Conservation (phyloP, 1,140 invertebrate genomes). For the Ylistrum balloti region DNA sequence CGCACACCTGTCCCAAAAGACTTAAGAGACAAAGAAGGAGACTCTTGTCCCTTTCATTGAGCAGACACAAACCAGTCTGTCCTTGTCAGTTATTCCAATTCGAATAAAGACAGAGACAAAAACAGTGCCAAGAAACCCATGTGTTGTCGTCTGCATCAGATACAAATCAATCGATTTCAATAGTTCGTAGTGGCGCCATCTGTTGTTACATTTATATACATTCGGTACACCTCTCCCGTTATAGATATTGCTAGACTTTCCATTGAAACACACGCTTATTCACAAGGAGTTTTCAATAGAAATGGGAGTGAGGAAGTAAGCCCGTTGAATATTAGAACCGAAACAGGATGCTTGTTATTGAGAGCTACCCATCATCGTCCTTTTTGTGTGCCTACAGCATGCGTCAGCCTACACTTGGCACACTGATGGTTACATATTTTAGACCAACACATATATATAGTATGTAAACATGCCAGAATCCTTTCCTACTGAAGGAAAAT, state of each 20-base stretch:
- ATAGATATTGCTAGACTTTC: background rate
- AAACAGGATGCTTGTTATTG: background rate
- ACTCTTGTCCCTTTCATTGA: background rate
- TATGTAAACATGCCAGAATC: background rate
- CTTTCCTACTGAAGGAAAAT: background rate
- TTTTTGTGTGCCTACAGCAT: background rate
- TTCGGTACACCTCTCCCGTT: constrained; percentile 14
- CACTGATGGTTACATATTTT: background rate
- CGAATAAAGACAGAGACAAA: constrained; percentile 39
- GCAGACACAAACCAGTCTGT: background rate
- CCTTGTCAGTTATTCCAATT: constrained; percentile 38
- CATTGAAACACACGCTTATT: background rate
- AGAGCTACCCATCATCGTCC: background rate
- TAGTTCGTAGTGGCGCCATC: background rate
- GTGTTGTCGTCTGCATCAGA: background rate
- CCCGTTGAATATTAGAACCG: background rate
- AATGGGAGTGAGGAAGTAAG: background rate
- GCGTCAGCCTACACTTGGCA: background rate
- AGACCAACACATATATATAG: constrained; percentile 1
- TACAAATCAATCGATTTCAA: constrained; percentile 14
- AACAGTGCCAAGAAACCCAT: constrained; percentile 32
- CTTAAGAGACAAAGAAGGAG: background rate
- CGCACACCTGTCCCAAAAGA: background rate
- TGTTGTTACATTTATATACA: background rate
- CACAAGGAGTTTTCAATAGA: background rate